Evolutionary conservation across 1,140 invertebrate genomes (phyloP), one percentile per base, ranked within the genome.

Genomic region (Acromyrmex echinatior): DNA sequence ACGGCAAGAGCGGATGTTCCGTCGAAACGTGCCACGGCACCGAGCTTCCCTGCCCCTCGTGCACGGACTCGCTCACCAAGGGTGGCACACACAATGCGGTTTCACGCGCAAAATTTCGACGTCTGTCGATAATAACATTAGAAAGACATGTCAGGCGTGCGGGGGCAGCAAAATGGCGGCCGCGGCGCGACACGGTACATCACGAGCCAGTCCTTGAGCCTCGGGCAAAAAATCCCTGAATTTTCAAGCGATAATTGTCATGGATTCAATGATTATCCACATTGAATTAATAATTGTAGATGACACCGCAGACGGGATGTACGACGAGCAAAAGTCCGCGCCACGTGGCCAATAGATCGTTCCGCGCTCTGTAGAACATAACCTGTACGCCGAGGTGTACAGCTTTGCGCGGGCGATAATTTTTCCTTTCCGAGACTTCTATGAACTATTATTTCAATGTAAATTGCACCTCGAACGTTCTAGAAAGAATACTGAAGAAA

Each of bases 71-170:
- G 45, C 39, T 74, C 9, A 16, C 78, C 74, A 56, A 80, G 45
- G n/a, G 66, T 87, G 56, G 85, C 85, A 90, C 79, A 85, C 60
- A 86, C 62, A 49, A 79, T 86, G 35, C 31, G 31, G 49, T 80
- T 71, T 88, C 79, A 82, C 82, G 76, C 79, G 86, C 81, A 87
- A 93, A 70, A 93, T 91, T 92, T 77, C 80, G 92, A 91, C 84
- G 92, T 91, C 89, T 87, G 91, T 93, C 92, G 93, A 94, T 95
- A 95, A 95, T 93, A 95, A 95, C 93, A 95, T 95, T 94, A 94
- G 92, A 95, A 93, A 94, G 93, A 95, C 92, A 95, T 92, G 92
- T 93, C 92, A 94, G 93, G 91, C 91, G 90, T 92, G 70, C 70
- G 89, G 91, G 89, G 84, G 85, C 87, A 92, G 91, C 90, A 93